These are phyloP conservation scores for Ciona savignyi DNA, from an alignment of 23 tunicate species.

Conservation along the genomic window DNA sequence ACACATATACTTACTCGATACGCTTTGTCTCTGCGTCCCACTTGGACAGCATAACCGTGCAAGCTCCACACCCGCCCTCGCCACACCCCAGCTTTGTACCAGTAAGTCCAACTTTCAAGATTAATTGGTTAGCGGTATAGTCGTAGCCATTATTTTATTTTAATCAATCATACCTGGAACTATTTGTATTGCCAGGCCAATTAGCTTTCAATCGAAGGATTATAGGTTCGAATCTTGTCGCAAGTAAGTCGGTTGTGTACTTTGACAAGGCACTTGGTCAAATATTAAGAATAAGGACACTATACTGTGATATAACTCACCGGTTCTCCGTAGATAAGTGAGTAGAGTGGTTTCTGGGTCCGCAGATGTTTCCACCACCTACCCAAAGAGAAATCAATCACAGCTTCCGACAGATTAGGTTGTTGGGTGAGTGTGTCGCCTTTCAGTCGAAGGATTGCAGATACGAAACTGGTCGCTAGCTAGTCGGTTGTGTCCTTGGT, in stretches of 20 bases:
- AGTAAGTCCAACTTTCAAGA: constrained; percentile 49
- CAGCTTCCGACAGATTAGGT: too few species aligned
- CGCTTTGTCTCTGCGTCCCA: constrained; percentile 31
- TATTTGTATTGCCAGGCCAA: neutral
- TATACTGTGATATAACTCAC: constrained; percentile 18
- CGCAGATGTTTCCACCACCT: constrained; percentile 27
- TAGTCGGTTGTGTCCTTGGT: too few species aligned
- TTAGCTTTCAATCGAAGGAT: too few species aligned
- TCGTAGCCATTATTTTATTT: neutral
- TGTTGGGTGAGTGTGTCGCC: too few species aligned
- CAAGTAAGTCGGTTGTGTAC: too few species aligned
- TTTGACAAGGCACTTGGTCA: too few species aligned
- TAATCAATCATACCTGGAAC: neutral
- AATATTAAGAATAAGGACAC: too few species aligned
- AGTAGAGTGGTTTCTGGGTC: constrained; percentile 48
- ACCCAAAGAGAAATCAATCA: neutral
- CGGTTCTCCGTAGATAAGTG: constrained; percentile 29
- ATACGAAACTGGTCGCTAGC: too few species aligned
- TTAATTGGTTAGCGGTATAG: neutral
- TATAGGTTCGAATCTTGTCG: too few species aligned
- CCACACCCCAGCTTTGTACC: constrained; percentile 98
- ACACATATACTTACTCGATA: neutral
- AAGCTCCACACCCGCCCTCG: constrained; percentile 99
- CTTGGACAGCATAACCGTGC: constrained; percentile 95
- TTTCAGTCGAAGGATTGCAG: too few species aligned